Evolutionary conservation across 2,113 vertebrate genomes (phyloP).

Genomic region (Oncorhynchus nerka): DNA sequence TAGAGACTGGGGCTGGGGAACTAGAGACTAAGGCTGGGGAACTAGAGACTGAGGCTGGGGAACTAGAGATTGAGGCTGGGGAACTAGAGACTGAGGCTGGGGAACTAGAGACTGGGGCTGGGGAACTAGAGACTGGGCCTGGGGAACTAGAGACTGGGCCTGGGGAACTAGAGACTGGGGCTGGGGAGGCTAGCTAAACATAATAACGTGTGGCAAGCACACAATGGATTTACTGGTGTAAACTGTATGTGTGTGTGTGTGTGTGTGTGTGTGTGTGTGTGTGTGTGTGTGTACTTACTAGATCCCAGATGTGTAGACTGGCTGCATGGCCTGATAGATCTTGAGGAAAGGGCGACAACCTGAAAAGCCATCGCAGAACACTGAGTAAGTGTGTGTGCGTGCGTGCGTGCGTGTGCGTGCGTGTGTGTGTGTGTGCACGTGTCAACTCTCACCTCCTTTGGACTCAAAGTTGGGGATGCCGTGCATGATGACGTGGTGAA

Average conservation of each 20-base stretch:
- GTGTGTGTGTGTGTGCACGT: neutral
- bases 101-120: no score
- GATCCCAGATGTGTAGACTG: slow-evolving; percentile 97
- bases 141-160: neutral
- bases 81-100: no score
- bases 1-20: no score
- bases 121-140: no score
- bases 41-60: no score
- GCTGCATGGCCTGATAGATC: slow-evolving; percentile 99
- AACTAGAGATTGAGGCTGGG: no score
- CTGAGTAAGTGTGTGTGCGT: slow-evolving; percentile 1
- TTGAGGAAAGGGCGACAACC: slow-evolving; percentile 97
- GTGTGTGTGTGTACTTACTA: slow-evolving; percentile 43
- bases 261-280: no score
- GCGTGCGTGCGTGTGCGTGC: neutral
- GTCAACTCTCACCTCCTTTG: slow-evolving; percentile 82
- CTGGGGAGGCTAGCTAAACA: slow-evolving; percentile 50
- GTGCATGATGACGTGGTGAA: slow-evolving; percentile 98
- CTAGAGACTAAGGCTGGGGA: no score
- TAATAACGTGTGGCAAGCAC: slow-evolving; percentile 40
- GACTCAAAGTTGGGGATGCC: slow-evolving; percentile 97
- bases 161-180: slow-evolving; percentile 50
- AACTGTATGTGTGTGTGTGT: no score
- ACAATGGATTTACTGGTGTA: slow-evolving; percentile 36
- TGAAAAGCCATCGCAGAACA: slow-evolving; percentile 56